Evolutionary conservation across 2,888 invertebrate species (phyloP), one percentile per base, ranked within the genome.

Genomic region (Tanypteryx hageni): DNA sequence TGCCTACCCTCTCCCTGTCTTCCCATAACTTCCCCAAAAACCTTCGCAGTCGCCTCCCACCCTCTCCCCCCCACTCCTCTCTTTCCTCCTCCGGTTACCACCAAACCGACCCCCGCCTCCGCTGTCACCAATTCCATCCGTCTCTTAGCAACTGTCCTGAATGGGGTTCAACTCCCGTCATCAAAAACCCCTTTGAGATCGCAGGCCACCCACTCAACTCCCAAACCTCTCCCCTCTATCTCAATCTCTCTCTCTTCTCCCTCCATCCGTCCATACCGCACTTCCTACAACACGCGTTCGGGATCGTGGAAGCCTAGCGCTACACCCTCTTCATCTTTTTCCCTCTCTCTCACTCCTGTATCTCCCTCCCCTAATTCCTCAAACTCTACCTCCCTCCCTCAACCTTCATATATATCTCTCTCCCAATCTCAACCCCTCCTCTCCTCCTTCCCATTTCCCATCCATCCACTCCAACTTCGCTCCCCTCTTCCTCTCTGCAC

Each of bases 141-240:
- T 89, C 89, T 89, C 89, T 89, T 89, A 89, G 89, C 89, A 89
- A 89, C 89, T 89, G 89, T 89, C 89, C 64, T 64, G 89, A 89
- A 89, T 89, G 89, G 64, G 56, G 44, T 68, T 86, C 59, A 86
- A 61, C 16, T 86, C 61, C 89, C 89, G 89, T 89, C 89, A 89
- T 89, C 89, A 89, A 89, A 89, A 89, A 89, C 89, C 64, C 89
- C 89, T 89, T 89, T 89, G 89, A 89, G 89, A 89, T 44, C 89
- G 18, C 7, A 57, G 4, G 18, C 18, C 83, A 83, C 83, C 83
- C n/a, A 56, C 57, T 44, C 44, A 44, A 44, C 44, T 44, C 44
- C 44, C 11, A 44, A 64, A 16, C n/a, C 56, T 83, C 9, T 10
- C 18, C 56, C 44, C 57, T 16, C 83, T 18, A 10, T 57, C 4